phyloP scores from a whole-genome alignment of 2,888 invertebrate genomes.

The Nesidiocoris tenuis region DNA sequence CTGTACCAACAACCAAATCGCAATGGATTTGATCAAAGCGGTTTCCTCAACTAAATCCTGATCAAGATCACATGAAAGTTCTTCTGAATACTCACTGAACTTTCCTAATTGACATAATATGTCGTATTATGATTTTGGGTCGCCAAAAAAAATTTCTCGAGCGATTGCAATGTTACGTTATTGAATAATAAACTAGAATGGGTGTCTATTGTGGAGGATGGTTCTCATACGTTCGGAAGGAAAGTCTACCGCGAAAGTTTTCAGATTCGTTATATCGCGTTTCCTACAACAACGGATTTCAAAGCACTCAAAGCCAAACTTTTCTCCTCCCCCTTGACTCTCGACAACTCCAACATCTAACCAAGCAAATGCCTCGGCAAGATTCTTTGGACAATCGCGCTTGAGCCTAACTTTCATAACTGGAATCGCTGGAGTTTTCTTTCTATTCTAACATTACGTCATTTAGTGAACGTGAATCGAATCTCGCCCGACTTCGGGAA shows the following conservation, averaged over 20 bases:
- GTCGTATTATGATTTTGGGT: too few species aligned
- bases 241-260: neutral
- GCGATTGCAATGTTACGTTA: too few species aligned
- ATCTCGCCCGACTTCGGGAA: neutral
- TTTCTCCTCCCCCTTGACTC: neutral
- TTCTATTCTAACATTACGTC: neutral
- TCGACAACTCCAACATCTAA: neutral
- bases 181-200: too few species aligned
- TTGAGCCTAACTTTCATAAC: neutral
- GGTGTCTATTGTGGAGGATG: too few species aligned
- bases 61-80: too few species aligned
- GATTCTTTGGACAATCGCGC: neutral
- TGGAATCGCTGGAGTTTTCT: neutral
- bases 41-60: too few species aligned
- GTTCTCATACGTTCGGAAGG: too few species aligned
- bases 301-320: neutral
- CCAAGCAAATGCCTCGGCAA: neutral
- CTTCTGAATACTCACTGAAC: too few species aligned
- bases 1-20: too few species aligned
- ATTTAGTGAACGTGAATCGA: neutral
- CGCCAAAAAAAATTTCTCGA: too few species aligned
- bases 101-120: too few species aligned
- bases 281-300: neutral
- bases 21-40: too few species aligned
- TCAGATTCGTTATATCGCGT: neutral